Conservation (phyloP, 2,113 vertebrate species). For the Chaenogobius annularis region DNA sequence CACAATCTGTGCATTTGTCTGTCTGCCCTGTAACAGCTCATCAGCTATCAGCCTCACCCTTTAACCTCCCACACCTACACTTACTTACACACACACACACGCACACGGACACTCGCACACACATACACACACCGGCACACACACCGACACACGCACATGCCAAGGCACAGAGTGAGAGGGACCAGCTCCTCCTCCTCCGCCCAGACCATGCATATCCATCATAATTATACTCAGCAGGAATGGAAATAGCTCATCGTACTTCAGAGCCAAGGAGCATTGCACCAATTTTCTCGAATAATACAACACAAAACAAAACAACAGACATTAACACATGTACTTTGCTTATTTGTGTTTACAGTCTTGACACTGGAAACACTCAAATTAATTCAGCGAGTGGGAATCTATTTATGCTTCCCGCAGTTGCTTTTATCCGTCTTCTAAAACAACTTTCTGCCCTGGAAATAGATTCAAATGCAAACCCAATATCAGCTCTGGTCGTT, state of each 20-base stretch:
- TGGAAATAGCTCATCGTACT: conserved; percentile 59
- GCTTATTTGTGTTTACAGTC: conserved; percentile 16
- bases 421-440: conserved; percentile 11
- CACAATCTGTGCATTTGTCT: conserved; percentile 62
- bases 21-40: conserved; percentile 62
- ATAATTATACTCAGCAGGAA: conserved; percentile 68
- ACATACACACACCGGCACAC: neutral
- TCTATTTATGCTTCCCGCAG: conserved; percentile 25
- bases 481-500: conserved; percentile 11
- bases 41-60: conserved; percentile 41
- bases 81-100: neutral
- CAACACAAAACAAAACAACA: conserved; percentile 37
- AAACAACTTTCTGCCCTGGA: conserved; percentile 3
- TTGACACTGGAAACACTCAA: conserved; percentile 26
- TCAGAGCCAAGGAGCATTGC: conserved; percentile 49
- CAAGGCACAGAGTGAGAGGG: conserved; percentile 12
- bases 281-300: conserved; percentile 37
- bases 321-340: conserved; percentile 47
- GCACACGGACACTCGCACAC: conserved; percentile 24
- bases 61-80: neutral
- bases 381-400: conserved; percentile 22
- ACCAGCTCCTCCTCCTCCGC: conserved; percentile 45
- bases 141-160: neutral
- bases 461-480: conserved; percentile 33
- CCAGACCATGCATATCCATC: conserved; percentile 65